Percentiles rank a stretch among this genome's conserved stretches.
Evolutionary conservation across 2,797 vertebrate genomes (phyloP).

Genomic region (Esox lucius): DNA sequence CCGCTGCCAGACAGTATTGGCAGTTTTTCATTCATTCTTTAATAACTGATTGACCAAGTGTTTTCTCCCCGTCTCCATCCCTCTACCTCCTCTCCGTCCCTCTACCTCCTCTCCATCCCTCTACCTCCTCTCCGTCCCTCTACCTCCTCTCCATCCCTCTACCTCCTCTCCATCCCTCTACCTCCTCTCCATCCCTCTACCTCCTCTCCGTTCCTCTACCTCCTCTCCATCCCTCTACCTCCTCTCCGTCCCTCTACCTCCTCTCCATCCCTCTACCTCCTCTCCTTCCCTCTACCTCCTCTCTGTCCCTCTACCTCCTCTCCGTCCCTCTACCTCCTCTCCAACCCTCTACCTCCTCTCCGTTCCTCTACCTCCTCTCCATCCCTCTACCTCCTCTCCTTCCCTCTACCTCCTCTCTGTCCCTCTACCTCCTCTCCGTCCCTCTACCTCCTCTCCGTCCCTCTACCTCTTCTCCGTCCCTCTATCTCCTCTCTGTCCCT

Average conservation of each 20-base stretch:
- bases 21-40: neutral
- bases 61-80: neutral
- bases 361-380: neutral
- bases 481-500: no score
- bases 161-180: neutral
- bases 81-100: neutral
- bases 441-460: no score
- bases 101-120: neutral
- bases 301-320: neutral
- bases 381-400: constrained; percentile 4
- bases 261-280: neutral
- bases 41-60: neutral
- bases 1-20: no score
- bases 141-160: neutral
- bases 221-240: neutral
- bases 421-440: no score
- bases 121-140: fast-evolving
- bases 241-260: neutral
- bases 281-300: neutral
- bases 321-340: neutral
- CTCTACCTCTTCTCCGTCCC: no score
- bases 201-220: neutral
- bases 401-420: no score
- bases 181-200: neutral
- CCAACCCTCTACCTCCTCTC: neutral